Conservation (phyloP, 2,888 invertebrate species). For the Scaptomyza caliginosa region DNA sequence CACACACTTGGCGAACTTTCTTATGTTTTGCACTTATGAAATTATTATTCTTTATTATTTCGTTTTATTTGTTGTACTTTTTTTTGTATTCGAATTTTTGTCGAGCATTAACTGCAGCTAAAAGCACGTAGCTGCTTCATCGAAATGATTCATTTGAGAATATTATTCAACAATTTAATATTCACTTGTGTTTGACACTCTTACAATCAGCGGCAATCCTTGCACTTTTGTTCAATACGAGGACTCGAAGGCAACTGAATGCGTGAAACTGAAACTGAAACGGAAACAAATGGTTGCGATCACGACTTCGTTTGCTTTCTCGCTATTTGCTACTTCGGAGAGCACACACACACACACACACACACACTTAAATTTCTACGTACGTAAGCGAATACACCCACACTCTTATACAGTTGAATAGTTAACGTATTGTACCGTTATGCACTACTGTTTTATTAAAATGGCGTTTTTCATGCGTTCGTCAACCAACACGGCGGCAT, state of each 20-base stretch:
- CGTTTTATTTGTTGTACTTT: constrained; percentile 10
- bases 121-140: constrained; percentile 40
- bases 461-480: constrained; percentile 56
- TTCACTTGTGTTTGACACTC: constrained; percentile 13
- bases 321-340: constrained; percentile 41
- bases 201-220: constrained; percentile 16
- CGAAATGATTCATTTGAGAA: constrained; percentile 6
- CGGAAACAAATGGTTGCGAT: constrained; percentile 47
- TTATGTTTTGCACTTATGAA: constrained; percentile 14
- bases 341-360: constrained; percentile 15
- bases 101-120: constrained; percentile 14
- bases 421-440: constrained; percentile 61
- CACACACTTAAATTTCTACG: too few species aligned
- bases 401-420: constrained; percentile 2
- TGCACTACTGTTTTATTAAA: constrained; percentile 24
- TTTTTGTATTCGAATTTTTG: background rate
- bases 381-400: constrained; percentile 6
- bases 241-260: constrained; percentile 59
- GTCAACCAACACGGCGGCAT: constrained; percentile 74
- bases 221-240: constrained; percentile 40
- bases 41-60: constrained; percentile 1
- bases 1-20: constrained; percentile 6
- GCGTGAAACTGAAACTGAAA: constrained; percentile 49
- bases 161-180: constrained; percentile 7
- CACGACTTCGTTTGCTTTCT: constrained; percentile 39